Percentiles rank a stretch among this genome's conserved stretches.
phyloP scores from a whole-genome alignment of 2,797 vertebrate species.

The Protosalanx chinensis region DNA sequence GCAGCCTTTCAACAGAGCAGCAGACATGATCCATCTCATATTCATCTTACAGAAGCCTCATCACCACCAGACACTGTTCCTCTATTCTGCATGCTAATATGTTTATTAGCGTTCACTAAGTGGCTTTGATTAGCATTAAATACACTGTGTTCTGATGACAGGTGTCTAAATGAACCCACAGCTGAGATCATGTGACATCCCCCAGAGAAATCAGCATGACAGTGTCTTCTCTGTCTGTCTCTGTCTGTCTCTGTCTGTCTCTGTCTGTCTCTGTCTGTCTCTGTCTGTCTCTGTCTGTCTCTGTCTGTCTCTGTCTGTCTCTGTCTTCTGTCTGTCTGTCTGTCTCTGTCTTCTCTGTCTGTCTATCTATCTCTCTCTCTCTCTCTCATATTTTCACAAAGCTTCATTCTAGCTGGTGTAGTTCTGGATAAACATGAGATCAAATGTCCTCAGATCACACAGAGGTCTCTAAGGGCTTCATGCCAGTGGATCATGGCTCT shows the following conservation, averaged over 20 bases:
- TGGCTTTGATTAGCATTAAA: slow-evolving; percentile 35
- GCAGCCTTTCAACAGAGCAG: slow-evolving; percentile 57
- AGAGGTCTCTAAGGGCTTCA: background rate
- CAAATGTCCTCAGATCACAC: background rate
- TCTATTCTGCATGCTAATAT: slow-evolving; percentile 39
- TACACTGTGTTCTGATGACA: slow-evolving; percentile 19
- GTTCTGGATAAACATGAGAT: background rate
- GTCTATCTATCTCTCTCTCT: background rate
- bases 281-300: too few species aligned
- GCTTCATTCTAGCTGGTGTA: background rate
- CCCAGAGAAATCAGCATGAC: background rate
- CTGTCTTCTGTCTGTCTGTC: too few species aligned
- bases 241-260: too few species aligned
- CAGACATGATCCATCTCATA: slow-evolving; percentile 68
- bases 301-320: background rate
- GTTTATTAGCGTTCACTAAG: slow-evolving; percentile 36
- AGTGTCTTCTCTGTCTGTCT: background rate
- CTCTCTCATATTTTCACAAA: background rate
- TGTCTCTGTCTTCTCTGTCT: background rate
- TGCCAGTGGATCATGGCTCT: background rate
- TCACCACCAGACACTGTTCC: slow-evolving; percentile 38
- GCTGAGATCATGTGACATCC: slow-evolving; percentile 7
- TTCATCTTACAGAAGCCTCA: slow-evolving; percentile 56
- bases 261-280: too few species aligned
- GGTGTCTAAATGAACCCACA: slow-evolving; percentile 13